phyloP scores from a whole-genome alignment of 2,888 invertebrate species.

The Epistrophella euchroma region DNA sequence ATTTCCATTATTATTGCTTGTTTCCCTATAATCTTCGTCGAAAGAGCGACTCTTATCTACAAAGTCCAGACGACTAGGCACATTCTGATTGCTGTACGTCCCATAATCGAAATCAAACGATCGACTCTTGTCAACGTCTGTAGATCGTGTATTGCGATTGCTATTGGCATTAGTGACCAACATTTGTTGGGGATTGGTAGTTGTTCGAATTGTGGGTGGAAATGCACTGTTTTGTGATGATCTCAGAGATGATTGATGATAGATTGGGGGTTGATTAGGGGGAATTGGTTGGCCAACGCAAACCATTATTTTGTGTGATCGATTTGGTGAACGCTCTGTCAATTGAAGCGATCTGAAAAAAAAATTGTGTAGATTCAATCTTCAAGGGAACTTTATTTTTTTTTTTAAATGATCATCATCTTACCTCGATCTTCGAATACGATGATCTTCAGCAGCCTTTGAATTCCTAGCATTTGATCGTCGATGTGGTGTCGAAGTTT shows the following conservation, averaged over 20 bases:
- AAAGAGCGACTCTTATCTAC: slow-evolving; percentile 83
- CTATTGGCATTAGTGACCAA: slow-evolving; percentile 76
- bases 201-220: slow-evolving; percentile 80
- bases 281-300: slow-evolving; percentile 78
- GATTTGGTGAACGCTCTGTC: slow-evolving; percentile 86
- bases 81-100: slow-evolving; percentile 80
- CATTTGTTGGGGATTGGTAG: slow-evolving; percentile 77
- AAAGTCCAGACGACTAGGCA: slow-evolving; percentile 80
- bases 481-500: slow-evolving; percentile 77
- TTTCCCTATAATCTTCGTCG: slow-evolving; percentile 83
- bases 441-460: slow-evolving; percentile 82
- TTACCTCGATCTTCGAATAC: slow-evolving; percentile 83
- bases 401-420: slow-evolving; percentile 34
- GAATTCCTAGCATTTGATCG: slow-evolving; percentile 80
- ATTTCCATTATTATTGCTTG: slow-evolving; percentile 79
- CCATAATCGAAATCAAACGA: slow-evolving; percentile 83
- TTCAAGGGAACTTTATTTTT: neutral
- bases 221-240: slow-evolving; percentile 78
- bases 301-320: slow-evolving; percentile 82
- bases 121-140: slow-evolving; percentile 82
- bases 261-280: slow-evolving; percentile 72
- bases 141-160: slow-evolving; percentile 63
- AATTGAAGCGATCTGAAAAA: slow-evolving; percentile 86
- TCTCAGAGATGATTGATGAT: slow-evolving; percentile 77
- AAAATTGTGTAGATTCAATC: neutral